Base-by-base conservation (phyloP, 2,113 vertebrate genomes). In the Chlorodrepanis virens region DNA sequence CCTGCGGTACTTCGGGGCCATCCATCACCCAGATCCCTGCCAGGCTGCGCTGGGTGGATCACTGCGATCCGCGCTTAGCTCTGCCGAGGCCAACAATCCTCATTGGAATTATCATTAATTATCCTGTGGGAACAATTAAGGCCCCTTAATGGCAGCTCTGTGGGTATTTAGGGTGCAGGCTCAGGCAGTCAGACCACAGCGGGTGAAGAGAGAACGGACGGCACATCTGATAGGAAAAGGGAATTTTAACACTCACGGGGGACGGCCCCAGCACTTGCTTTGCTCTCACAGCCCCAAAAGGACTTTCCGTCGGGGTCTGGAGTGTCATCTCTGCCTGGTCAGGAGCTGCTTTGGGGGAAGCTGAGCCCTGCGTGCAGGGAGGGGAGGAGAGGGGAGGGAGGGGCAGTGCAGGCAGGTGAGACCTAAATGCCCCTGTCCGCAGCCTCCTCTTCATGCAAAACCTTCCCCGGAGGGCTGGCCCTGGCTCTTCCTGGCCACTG, bases 181-280 rank as follows among this genome's bases (percentile, higher is more conserved):
- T 82, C 33, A 10, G 61, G 42, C 47, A 40, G 77, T 20, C 52
- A 24, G 64, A 39, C 1, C 14, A 12, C 0, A 37, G 47, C 2
- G 44, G 65, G 23, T 28, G 53, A 37, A 37, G 31, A 64, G 29
- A 83, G 10, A 25, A 40, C 19, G n/a, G 24, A 17, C 28, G 19
- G 18, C 0, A 1, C 5, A 6, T n/a, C 24, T 53, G 53, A 35
- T 1, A 0, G 1, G 64, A 25, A 67, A 63, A 79, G 29, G 19
- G 18, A 28, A 2, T 75, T 69, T 35, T 37, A n/a, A 29, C 24
- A 5, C 9, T 2, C 56, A 2, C 15, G 17, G 33, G 27, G 45
- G 22, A 5, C 53, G 40, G 39, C 4, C 27, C 11, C 61, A 45
- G 44, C 52, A 5, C n/a, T 59, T 3, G 21, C 14, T 77, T 83